These are phyloP conservation scores for Coregonus suidteri DNA, from an alignment of 2,797 vertebrate species.

Conservation along the genomic window DNA sequence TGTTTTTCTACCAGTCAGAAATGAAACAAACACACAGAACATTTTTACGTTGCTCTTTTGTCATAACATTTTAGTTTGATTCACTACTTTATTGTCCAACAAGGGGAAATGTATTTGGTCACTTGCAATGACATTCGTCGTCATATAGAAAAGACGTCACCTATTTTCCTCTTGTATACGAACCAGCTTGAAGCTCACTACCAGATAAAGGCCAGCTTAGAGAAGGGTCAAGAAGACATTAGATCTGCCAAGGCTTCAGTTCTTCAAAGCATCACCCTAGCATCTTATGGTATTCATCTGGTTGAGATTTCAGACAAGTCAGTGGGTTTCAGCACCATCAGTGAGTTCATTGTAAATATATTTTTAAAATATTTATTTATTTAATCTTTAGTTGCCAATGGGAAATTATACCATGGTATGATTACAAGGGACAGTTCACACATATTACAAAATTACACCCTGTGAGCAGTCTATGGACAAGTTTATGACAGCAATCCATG, in stretches of 20 bases:
- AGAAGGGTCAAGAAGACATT: not conserved
- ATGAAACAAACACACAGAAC: not conserved
- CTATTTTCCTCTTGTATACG: not conserved
- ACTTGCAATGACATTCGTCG: not conserved
- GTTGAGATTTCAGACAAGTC: too few relatives aligned
- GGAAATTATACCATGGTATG: not conserved
- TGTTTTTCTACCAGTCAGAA: constrained; percentile 2
- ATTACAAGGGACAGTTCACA: too few relatives aligned
- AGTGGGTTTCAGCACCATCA: not conserved
- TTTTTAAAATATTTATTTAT: not conserved
- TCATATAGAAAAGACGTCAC: not conserved
- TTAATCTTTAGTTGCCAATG: not conserved
- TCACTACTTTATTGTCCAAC: not conserved
- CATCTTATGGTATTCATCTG: not conserved
- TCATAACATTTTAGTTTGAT: not conserved
- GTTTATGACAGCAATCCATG: too few relatives aligned
- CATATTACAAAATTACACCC: too few relatives aligned
- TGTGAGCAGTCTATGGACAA: too few relatives aligned
- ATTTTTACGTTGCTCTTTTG: not conserved
- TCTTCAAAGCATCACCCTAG: not conserved
- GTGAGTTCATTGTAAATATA: not conserved
- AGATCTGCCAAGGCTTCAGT: not conserved
- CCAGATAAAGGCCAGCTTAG: not conserved
- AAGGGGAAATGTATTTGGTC: not conserved
- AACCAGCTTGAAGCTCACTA: not conserved